phyloP scores from a whole-genome alignment of 2,797 vertebrate species.

The Tamandua tetradactyla region DNA sequence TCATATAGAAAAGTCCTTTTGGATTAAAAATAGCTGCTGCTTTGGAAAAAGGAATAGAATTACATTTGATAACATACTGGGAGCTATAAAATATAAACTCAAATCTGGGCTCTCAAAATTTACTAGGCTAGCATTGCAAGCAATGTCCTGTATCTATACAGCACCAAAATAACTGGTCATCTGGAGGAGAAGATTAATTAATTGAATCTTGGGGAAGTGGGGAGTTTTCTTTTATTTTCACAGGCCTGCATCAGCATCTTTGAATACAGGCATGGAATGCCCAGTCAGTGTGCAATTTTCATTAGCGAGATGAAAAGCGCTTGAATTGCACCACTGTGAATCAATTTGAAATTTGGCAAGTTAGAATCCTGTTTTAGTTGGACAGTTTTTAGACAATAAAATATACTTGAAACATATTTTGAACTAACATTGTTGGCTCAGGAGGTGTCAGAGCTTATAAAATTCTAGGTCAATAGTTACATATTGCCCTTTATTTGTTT shows the following conservation, averaged over 20 bases:
- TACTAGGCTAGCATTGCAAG: not conserved
- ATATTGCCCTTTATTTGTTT: not conserved
- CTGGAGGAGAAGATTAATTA: not conserved
- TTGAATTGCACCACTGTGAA: not conserved
- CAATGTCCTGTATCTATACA: not conserved
- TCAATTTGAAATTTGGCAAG: slow-evolving; percentile 53
- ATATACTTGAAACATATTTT: not conserved
- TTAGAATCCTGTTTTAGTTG: not conserved
- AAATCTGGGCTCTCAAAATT: slow-evolving; percentile 18
- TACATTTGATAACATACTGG: not conserved
- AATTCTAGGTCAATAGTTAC: slow-evolving; percentile 24
- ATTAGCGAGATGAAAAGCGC: slow-evolving; percentile 22
- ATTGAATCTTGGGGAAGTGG: not conserved
- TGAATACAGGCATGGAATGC: not conserved
- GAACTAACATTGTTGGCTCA: not conserved
- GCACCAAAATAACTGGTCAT: slow-evolving; percentile 5
- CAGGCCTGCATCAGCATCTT: not conserved
- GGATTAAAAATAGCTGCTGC: slow-evolving; percentile 39
- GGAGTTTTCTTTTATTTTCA: not conserved
- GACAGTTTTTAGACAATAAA: slow-evolving; percentile 17
- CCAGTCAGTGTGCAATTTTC: slow-evolving; percentile 11
- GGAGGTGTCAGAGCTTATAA: not conserved
- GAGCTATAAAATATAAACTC: slow-evolving; percentile 9
- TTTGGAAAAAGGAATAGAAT: slow-evolving; percentile 41
- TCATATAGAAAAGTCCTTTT: not conserved